These are phyloP conservation scores for Mirza zaza DNA, from an alignment of 2,113 vertebrate species.

Conservation along the genomic window DNA sequence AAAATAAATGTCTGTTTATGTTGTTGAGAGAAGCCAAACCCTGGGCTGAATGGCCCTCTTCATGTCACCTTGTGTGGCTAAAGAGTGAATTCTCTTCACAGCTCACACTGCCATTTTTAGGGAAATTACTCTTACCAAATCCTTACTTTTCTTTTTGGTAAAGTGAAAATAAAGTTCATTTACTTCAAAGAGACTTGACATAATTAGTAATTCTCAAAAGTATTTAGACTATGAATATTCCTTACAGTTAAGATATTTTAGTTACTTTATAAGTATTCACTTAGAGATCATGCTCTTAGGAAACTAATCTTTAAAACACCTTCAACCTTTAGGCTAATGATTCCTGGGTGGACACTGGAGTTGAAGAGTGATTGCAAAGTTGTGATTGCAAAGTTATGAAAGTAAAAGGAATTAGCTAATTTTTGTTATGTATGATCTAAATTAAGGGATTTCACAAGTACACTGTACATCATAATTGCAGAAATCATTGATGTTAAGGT, in stretches of 20 bases:
- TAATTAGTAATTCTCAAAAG: slow-evolving; percentile 42
- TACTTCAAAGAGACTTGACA: slow-evolving; percentile 27
- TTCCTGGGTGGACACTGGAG: neutral
- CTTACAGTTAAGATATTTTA: slow-evolving; percentile 46
- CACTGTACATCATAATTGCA: neutral
- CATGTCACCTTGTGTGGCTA: slow-evolving; percentile 16
- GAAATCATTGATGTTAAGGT: slow-evolving; percentile 27
- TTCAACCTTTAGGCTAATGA: neutral
- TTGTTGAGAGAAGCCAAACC: neutral
- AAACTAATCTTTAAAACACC: slow-evolving; percentile 51
- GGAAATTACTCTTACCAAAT: slow-evolving; percentile 27
- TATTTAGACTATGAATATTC: slow-evolving; percentile 36
- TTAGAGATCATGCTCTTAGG: slow-evolving; percentile 26
- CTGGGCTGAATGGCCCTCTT: neutral
- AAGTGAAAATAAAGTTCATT: slow-evolving; percentile 44
- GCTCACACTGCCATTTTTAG: slow-evolving; percentile 10
- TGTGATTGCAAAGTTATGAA: slow-evolving; percentile 26
- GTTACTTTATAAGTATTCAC: neutral
- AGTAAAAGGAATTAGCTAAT: slow-evolving; percentile 21
- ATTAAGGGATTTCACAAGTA: slow-evolving; percentile 35
- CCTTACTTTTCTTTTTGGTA: slow-evolving; percentile 43
- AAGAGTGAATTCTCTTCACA: slow-evolving; percentile 47
- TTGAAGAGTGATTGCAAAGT: neutral
- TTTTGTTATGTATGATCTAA: neutral
- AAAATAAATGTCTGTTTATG: slow-evolving; percentile 54